Conservation (phyloP, 2,888 invertebrate species). For the Formica aserva region DNA sequence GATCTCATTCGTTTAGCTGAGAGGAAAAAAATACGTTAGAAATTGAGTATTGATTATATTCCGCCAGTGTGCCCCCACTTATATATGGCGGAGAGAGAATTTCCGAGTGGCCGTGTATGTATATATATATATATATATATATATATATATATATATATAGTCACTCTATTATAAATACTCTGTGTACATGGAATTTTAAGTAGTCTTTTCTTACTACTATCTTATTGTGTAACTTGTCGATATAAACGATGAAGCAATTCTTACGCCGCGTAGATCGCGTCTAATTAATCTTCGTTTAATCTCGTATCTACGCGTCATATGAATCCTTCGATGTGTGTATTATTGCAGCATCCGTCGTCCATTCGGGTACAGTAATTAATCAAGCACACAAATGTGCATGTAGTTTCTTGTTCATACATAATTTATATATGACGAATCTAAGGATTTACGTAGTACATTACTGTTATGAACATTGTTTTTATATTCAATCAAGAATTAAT, state of each 20-base stretch:
- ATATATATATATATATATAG: slow-evolving; percentile 21
- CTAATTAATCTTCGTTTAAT: slow-evolving; percentile 17
- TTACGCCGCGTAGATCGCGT: slow-evolving; percentile 59
- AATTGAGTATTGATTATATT: slow-evolving; percentile 34
- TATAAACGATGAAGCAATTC: slow-evolving; percentile 60
- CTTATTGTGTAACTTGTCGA: slow-evolving; percentile 72
- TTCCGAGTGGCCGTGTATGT: slow-evolving; percentile 40
- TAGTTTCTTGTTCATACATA: background rate
- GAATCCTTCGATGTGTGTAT: slow-evolving; percentile 46
- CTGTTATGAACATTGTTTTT: background rate
- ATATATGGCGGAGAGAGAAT: slow-evolving; percentile 21
- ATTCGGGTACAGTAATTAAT: slow-evolving; percentile 49
- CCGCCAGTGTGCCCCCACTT: slow-evolving; percentile 1
- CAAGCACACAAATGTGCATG: background rate
- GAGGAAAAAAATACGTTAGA: slow-evolving; percentile 9
- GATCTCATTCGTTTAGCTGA: slow-evolving; percentile 52
- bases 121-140: background rate
- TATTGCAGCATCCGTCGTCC: slow-evolving; percentile 56
- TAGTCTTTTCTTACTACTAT: slow-evolving; percentile 74
- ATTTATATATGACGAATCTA: slow-evolving; percentile 15
- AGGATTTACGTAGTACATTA: background rate
- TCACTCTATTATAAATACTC: slow-evolving; percentile 69
- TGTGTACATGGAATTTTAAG: slow-evolving; percentile 73
- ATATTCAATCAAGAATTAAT: background rate
- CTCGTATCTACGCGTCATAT: slow-evolving; percentile 60